Evolutionary conservation across 2,797 vertebrate species (phyloP), one percentile per base, ranked within the genome.

Genomic region (Helarctos malayanus): DNA sequence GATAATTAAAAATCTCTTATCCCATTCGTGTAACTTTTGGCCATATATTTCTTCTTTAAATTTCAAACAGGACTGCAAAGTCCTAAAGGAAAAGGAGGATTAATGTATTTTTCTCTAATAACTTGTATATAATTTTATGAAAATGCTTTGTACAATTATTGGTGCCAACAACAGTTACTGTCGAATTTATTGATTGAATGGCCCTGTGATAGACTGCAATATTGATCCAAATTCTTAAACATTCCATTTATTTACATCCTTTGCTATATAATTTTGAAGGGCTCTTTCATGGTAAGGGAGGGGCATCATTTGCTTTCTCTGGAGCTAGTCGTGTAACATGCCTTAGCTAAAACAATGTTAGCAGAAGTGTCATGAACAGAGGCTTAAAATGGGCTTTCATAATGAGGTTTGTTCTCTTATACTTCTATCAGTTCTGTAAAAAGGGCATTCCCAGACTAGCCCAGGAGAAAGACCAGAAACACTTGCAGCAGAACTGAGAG

Each of bases 1-100:
- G 56, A 87, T 57, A 94, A 91, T 59, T 41, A 91, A 95, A 76
- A 25, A 61, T 54, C 25, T 73, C 41, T 78, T 59, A 45, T 57
- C 7, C 4, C 0, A 6, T n/a, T 79, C 4, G 35, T 41, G 2
- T 69, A 68, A 81, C 21, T n/a, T 52, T 80, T 78, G 15, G 21
- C 18, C 18, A 41, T 59, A 57, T 71, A 79, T 13, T 63, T 45
- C 81, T 88, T 27, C 49, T 65, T 65, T 84, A 76, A 81, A 71
- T 73, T 84, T 69, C 13, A 59, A 84, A 45, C 18, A 76, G 27
- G 0, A 81, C 38, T 41, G 1, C 3, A 82, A 56, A 80, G 4
- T 57, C 6, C n/a, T 69, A 56, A 38, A 89, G 49, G 38, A 52
- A 92, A 92, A 41, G 21, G 19, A 59, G 61, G 7, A 73, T 80